Evolutionary conservation across 2,888 invertebrate species (phyloP), one percentile per base, ranked within the genome.

Genomic region (Alitta virens): DNA sequence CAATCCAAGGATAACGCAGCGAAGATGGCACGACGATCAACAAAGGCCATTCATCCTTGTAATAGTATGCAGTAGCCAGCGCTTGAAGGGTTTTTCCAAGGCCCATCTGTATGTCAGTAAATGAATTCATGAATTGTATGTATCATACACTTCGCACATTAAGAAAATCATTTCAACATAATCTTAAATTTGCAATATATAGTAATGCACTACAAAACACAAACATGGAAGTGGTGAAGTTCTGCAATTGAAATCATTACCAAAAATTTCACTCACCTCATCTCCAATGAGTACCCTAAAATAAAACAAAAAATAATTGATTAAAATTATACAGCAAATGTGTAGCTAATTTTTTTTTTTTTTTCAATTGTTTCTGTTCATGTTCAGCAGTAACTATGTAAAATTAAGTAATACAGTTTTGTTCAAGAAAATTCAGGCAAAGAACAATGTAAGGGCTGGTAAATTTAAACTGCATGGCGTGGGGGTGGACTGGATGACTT

Each of bases 81-180:
- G 79, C 79, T 60, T 80, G 79, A 14, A 80, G 55, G 1, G 80
- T 80, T 67, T 84, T 84, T 2, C 84, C 84, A 9, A 84, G 74
- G 23, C 84, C 84, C 84, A 84, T 84, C 76, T 84, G 67, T 24
- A 60, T 52, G 5, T 14, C 16, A n/a, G n/a, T n/a, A n/a, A n/a
- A n/a, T n/a, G n/a, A n/a, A n/a, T n/a, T n/a, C n/a, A 26, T n/a
- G n/a, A 26, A n/a, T 21, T 12, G 24, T 16, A 14, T 51, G 9
- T 14, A 14, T 16, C 49, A n/a, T n/a, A n/a, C n/a, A n/a, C n/a
- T n/a, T n/a, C n/a, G n/a, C n/a, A n/a, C 16, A 12, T 14, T 40
- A n/a, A 16, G 40, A 9, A 40, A 40, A 40, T 40, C 40, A 40
- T 40, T 40, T 40, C 40, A 40, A 12, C 16, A 12, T 40, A 40